Conservation (phyloP, 2,797 vertebrate genomes). For the Anguilla anguilla region DNA sequence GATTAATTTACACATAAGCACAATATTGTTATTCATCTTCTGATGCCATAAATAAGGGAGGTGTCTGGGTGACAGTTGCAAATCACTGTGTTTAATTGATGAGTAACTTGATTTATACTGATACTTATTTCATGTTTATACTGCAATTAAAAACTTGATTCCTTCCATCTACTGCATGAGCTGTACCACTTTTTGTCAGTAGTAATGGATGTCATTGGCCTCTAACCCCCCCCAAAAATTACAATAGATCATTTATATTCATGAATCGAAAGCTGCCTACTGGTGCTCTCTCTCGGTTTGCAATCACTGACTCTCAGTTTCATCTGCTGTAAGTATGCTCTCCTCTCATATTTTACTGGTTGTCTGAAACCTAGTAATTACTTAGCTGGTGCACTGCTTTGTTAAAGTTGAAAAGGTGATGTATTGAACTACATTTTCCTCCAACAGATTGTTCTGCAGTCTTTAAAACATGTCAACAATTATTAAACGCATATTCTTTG, state of each 20-base stretch:
- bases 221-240: constrained; percentile 6
- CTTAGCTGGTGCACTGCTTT: constrained; percentile 9
- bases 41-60: neutral
- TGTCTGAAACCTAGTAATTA: constrained; percentile 25
- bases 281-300: neutral
- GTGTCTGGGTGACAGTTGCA: neutral
- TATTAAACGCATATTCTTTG: constrained; percentile 18
- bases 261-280: neutral
- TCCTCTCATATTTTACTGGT: neutral
- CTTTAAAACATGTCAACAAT: constrained; percentile 22
- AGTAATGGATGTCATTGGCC: constrained; percentile 17
- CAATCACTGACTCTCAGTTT: constrained; percentile 4
- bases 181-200: neutral
- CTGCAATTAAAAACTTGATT: neutral
- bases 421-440: constrained; percentile 19
- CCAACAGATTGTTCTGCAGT: neutral
- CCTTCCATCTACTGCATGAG: neutral
- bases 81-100: constrained; percentile 11
- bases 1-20: constrained; percentile 11
- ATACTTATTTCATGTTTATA: neutral
- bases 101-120: neutral
- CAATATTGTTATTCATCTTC: neutral
- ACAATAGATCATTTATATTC: constrained; percentile 3
- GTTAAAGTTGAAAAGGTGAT: constrained; percentile 23
- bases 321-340: constrained; percentile 10